phyloP scores from a whole-genome alignment of 2,888 invertebrate genomes.

The Dynastes maya region DNA sequence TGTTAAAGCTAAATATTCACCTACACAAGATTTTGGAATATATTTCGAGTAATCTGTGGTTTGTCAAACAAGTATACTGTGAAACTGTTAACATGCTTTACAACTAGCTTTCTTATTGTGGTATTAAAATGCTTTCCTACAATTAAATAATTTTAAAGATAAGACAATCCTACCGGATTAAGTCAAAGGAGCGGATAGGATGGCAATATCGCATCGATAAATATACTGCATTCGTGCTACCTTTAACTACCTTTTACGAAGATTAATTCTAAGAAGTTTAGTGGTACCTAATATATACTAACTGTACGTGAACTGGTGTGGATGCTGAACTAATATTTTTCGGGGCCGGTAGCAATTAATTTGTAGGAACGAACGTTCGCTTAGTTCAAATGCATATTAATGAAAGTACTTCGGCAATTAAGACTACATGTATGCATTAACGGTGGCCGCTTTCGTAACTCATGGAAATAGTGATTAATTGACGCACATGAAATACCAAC shows the following conservation, averaged over 20 bases:
- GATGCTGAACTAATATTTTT: conserved; percentile 22
- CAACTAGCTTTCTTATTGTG: no score
- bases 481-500: conserved; percentile 40
- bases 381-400: conserved; percentile 43
- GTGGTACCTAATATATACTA: background rate
- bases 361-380: conserved; percentile 32
- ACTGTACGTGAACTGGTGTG: background rate
- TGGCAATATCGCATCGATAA: background rate
- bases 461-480: conserved; percentile 44
- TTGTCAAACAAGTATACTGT: no score
- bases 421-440: conserved; percentile 43
- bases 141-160: no score
- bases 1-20: no score
- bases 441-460: conserved; percentile 41
- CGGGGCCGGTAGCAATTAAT: conserved; percentile 32
- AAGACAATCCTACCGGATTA: background rate
- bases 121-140: no score
- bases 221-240: background rate
- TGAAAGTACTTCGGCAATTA: conserved; percentile 46
- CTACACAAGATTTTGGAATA: no score
- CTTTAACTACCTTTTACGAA: conserved; percentile 2
- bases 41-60: no score
- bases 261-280: background rate
- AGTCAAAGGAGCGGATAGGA: background rate
- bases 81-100: no score